Base-by-base conservation (phyloP, 1,140 invertebrate genomes). In the fruit fly (Drosophila melanogaster) region DNA sequence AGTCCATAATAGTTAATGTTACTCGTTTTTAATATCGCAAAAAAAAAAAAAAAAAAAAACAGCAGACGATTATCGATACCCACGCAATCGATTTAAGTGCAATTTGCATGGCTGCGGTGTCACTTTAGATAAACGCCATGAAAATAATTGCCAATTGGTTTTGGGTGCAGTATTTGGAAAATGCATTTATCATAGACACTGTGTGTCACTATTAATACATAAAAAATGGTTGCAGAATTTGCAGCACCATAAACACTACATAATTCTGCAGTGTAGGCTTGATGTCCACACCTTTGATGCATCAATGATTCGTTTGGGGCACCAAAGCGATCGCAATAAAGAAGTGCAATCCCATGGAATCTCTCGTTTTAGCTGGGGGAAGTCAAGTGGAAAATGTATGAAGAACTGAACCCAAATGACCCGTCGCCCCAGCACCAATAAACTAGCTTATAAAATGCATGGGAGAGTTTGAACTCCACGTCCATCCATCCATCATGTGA, bases 341-440 rank as follows among this genome's bases (percentile, higher is more conserved):
- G 64, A 87, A 81, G 69, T 71, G 78, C 75, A 61, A 72, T 60
- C 41, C 71, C 49, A 51, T 78, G 64, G 59, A 71, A 55, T 30
- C 44, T 30, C 44, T 40, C 19, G 50, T 78, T 57, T 24, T n/a
- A 10, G 8, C 60, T 50, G 43, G 47, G 69, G 47, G 79, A 77
- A 89, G 71, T 89, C 84, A 77, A 79, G 50, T 86, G 83, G 79
- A 86, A 86, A 87, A 65, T 73, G 37, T 37, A 7, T 19, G 64
- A 71, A 66, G 69, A 40, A 41, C 14, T 15, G 40, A 73, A 74
- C 58, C n/a, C 19, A 53, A 43, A 51, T 59, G 59, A 64, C 64
- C 49, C 33, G 30, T 47, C 30, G 12, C 22, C 41, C 58, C 8
- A 30, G 15, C 37, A 26, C 17, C 6, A 15, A 37, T 26, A 44